A percentile compares a stretch with the other conserved stretches of the same genome.
These are phyloP conservation scores for Gymnocephalus cernua DNA, from an alignment of 2,113 vertebrate genomes.

Conservation along the genomic window DNA sequence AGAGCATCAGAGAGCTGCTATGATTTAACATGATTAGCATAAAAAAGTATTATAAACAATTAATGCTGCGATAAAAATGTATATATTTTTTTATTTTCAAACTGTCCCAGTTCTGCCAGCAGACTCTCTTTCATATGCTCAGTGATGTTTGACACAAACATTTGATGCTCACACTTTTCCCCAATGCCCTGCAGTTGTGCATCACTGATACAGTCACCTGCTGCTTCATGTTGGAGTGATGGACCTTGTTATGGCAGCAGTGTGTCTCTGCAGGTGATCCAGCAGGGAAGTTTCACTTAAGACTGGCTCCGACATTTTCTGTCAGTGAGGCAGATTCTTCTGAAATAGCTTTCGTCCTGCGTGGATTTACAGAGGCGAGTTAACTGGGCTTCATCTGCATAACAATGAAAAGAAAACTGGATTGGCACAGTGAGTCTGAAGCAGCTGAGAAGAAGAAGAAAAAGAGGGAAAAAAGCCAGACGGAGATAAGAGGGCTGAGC, in stretches of 20 bases:
- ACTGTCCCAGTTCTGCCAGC: constrained; percentile 63
- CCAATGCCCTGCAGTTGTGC: constrained; percentile 9
- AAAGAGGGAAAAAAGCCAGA: background rate
- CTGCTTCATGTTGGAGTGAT: constrained; percentile 13
- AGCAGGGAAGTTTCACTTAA: constrained; percentile 34
- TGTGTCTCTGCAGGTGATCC: constrained; percentile 10
- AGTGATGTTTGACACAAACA: constrained; percentile 26
- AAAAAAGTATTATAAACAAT: constrained; percentile 37
- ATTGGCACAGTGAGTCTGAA: constrained; percentile 39
- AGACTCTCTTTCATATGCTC: constrained; percentile 30
- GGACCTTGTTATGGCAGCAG: constrained; percentile 14
- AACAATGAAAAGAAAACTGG: constrained; percentile 57
- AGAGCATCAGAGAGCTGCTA: constrained; percentile 37
- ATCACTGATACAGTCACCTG: background rate
- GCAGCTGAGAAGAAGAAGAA: constrained; percentile 3
- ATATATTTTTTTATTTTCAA: background rate
- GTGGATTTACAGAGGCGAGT: constrained; percentile 61
- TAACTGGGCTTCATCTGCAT: constrained; percentile 75
- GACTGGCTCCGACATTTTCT: constrained; percentile 1
- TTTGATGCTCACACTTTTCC: constrained; percentile 42
- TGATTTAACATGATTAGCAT: background rate
- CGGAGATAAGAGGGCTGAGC: constrained; percentile 30
- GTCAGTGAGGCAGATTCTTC: constrained; percentile 38
- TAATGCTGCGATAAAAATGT: constrained; percentile 18
- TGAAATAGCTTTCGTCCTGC: constrained; percentile 50